Percentiles rank a stretch among this genome's conserved stretches.
These are phyloP conservation scores for Lasioglossum morio DNA, from an alignment of 2,888 invertebrate genomes.

Conservation along the genomic window DNA sequence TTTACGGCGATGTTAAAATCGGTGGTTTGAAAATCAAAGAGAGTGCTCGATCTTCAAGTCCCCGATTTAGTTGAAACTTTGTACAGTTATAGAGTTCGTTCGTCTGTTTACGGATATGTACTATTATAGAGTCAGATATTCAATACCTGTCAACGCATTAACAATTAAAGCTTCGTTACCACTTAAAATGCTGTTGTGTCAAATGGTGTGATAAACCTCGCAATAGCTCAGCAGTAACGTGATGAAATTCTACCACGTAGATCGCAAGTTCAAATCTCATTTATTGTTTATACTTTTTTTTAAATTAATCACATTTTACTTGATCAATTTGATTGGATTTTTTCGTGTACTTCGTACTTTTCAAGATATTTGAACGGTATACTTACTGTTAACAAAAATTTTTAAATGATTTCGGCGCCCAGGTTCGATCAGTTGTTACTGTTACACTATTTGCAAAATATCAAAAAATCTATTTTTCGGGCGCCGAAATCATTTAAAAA, in stretches of 20 bases:
- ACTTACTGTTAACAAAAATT: too few relatives aligned
- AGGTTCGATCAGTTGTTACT: too few relatives aligned
- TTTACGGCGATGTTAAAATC: neutral
- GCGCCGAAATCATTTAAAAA: too few relatives aligned
- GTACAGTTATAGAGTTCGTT: neutral
- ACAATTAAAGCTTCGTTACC: neutral
- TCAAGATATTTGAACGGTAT: neutral
- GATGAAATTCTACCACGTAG: neutral
- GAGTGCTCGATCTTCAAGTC: neutral
- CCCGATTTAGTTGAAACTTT: neutral
- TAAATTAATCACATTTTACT: neutral
- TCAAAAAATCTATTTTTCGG: too few relatives aligned
- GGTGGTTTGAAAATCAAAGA: neutral
- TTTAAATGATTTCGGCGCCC: too few relatives aligned
- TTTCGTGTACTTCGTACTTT: neutral
- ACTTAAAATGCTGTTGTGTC: neutral
- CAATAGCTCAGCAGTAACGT: neutral
- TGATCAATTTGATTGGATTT: neutral
- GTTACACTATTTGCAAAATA: too few relatives aligned
- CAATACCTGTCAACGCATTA: neutral
- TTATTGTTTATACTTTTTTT: neutral
- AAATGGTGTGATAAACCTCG: rapidly evolving
- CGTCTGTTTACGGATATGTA: neutral
- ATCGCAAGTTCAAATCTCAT: neutral
- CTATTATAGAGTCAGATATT: neutral